Evolutionary conservation across 2,888 invertebrate species (phyloP).

Genomic region (Dioctria rufipes): DNA sequence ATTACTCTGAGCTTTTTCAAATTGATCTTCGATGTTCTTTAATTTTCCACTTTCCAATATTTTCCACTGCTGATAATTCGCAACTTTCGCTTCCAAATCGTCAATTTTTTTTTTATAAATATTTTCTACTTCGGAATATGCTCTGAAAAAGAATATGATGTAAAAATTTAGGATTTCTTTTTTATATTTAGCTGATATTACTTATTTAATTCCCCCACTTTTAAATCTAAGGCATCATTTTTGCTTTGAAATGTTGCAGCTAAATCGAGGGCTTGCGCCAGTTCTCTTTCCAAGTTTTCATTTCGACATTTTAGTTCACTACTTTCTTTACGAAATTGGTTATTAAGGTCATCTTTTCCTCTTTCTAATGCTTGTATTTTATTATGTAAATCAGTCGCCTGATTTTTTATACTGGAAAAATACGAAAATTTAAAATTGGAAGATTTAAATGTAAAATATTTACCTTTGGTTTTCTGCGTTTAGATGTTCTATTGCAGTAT

Average conservation of each 20-base stretch:
- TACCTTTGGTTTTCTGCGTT: slow-evolving; percentile 77
- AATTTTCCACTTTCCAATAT: slow-evolving; percentile 67
- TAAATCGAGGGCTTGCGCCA: slow-evolving; percentile 80
- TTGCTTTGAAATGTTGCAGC: slow-evolving; percentile 80
- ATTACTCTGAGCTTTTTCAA: slow-evolving; percentile 71
- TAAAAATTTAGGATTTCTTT: neutral
- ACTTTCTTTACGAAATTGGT: slow-evolving; percentile 63
- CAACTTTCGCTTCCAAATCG: slow-evolving; percentile 69
- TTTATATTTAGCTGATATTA: slow-evolving; percentile 51
- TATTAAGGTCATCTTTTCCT: slow-evolving; percentile 64
- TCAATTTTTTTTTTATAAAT: slow-evolving; percentile 69
- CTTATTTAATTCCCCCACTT: slow-evolving; percentile 70
- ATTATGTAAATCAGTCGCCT: slow-evolving; percentile 56
- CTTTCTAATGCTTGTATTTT: slow-evolving; percentile 63
- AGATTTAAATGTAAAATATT: slow-evolving; percentile 61
- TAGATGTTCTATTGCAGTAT: slow-evolving; percentile 78
- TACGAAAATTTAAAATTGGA: neutral
- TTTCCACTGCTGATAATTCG: slow-evolving; percentile 68
- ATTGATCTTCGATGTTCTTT: slow-evolving; percentile 71
- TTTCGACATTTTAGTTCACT: slow-evolving; percentile 65
- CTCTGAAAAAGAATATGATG: slow-evolving; percentile 64
- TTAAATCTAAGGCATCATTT: slow-evolving; percentile 73
- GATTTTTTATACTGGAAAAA: slow-evolving; percentile 6
- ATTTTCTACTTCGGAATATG: slow-evolving; percentile 69
- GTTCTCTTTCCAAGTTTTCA: slow-evolving; percentile 78